Evolutionary conservation across 2,888 invertebrate genomes (phyloP), one percentile per base, ranked within the genome.

Genomic region (Lithophane semibrunnea): DNA sequence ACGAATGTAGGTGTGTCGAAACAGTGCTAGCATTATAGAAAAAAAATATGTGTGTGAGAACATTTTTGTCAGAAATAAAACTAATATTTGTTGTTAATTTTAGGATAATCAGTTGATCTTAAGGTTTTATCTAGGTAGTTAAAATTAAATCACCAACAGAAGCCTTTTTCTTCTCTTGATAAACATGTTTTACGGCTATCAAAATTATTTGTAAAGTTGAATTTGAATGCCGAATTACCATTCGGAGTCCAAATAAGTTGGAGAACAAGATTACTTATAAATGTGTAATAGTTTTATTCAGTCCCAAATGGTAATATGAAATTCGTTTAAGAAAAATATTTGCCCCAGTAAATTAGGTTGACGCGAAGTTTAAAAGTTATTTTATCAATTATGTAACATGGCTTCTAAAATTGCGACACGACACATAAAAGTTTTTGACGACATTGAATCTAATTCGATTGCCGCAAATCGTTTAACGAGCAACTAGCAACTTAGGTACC

Each of bases 181-280:
- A 75, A 80, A 79, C 61, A 63, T 65, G 37, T 80, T 79, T 75
- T 37, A 73, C 44, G 65, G 64, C 37, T 65, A 86, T 77, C 67
- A 82, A 86, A 70, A 44, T 80, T 80, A 77, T 79, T 80, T 80
- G 73, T 79, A n/a, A 75, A 79, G 80, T 73, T 79, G n/a, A 69
- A 60, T 79, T 77, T 72, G 56, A 69, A 49, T 84, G 18, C 54
- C 18, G 2, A 58, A 70, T 79, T 68, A 18, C 52, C 68, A 65
- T 52, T 18, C 21, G 37, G 8, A 75, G 47, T 29, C 47, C 58
- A 74, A 80, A 74, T 77, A 12, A 67, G 49, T 75, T 75, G 47
- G 49, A 44, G 47, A 73, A 73, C n/a, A 61, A 69, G 3, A 72
- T 63, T 56, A 47, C 58, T 69, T 24, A 21, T 8, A 52, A 73